phyloP scores from a whole-genome alignment of 2,113 vertebrate species.

The Anolis carolinensis region DNA sequence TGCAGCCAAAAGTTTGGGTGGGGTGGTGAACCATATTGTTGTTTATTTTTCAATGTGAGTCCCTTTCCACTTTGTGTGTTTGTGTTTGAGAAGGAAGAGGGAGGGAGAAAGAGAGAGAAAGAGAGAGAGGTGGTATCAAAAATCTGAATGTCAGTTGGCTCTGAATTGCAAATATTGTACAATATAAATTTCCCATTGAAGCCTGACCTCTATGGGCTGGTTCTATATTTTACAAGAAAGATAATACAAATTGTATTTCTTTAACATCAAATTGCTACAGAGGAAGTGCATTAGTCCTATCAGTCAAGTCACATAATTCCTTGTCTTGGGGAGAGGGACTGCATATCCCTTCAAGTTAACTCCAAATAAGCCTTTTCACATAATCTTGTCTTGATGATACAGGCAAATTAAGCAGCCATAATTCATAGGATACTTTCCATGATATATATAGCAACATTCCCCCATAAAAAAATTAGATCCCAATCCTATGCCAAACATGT shows the following conservation, averaged over 20 bases:
- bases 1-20: too few relatives aligned
- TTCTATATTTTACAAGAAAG: neutral
- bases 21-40: neutral
- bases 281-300: neutral
- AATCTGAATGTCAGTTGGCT: neutral
- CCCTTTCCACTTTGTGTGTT: too few relatives aligned
- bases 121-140: neutral
- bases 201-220: constrained; percentile 10
- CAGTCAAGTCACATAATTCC: neutral
- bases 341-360: neutral
- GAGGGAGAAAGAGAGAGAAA: too few relatives aligned
- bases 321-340: neutral
- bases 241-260: neutral
- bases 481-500: neutral
- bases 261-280: neutral
- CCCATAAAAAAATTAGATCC: neutral
- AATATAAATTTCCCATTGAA: neutral
- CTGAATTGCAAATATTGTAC: neutral
- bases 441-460: neutral
- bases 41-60: neutral
- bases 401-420: neutral
- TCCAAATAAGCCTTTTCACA: neutral
- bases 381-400: neutral
- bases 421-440: neutral
- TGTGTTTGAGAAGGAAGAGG: too few relatives aligned